Base-by-base conservation (phyloP, 2,797 vertebrate genomes). In the Syngnathus acus region DNA sequence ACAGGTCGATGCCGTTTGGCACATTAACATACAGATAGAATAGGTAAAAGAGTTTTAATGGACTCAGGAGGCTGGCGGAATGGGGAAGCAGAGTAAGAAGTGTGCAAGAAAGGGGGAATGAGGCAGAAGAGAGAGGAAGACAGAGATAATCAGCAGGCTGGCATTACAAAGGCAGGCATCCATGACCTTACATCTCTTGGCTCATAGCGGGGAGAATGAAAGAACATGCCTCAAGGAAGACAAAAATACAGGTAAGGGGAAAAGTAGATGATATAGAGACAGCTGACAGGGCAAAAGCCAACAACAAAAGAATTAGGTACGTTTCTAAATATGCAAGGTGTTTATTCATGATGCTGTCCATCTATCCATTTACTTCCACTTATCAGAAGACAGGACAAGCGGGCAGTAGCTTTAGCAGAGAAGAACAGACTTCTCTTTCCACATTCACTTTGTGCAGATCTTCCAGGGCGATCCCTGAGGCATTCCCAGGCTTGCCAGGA, bases 21-120 rank as follows among this genome's bases (percentile, higher is more conserved):
- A 57, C 91, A 96, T 96, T 96, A 94, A 93, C 95, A 96, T 97
- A 96, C 93, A 96, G 94, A 97, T 95, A 94, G 94, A 95, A 94
- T 94, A 95, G 93, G 93, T 94, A 94, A 94, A 61, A 93, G 94
- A 92, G 91, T 94, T 94, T 95, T 95, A 95, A 96, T 95, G 93
- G 92, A 93, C 92, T 93, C 72, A 84, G 87, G 80, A 83, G 91
- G 90, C 86, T 74, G 86, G 78, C 75, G 67, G 87, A 89, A 90
- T 81, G 84, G 86, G 89, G 89, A 86, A 83, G 83, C 43, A 72
- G 73, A 71, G 66, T 39, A 70, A 77, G 76, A 72, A 64, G 64
- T 65, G 72, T 71, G 59, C 65, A 73, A 66, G 69, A 73, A 70
- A 59, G 57, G 66, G 63, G 70, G 73, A 72, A 77, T 69, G 60